phyloP scores from a whole-genome alignment of 1,140 invertebrate genomes.

The Tribolium madens region DNA sequence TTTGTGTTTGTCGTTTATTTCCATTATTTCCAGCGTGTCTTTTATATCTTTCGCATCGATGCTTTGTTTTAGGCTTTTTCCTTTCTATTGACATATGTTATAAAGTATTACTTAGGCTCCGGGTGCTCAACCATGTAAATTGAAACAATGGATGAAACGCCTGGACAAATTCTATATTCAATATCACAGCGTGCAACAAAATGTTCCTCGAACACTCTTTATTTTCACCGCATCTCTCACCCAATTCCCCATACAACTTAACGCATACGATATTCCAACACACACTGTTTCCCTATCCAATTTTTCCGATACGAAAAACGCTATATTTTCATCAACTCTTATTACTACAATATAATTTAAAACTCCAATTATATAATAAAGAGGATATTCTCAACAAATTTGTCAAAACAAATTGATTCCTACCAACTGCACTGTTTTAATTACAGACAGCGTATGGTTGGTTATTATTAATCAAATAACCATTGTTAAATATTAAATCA shows the following conservation, averaged over 20 bases:
- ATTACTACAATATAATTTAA: neutral
- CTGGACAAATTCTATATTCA: slow-evolving; percentile 37
- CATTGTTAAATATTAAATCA: neutral
- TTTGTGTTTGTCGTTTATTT: slow-evolving; percentile 49
- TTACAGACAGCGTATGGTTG: neutral
- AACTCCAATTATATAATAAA: too few relatives aligned
- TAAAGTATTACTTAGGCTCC: slow-evolving; percentile 48
- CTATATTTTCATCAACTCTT: slow-evolving; percentile 19
- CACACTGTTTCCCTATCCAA: slow-evolving; percentile 2
- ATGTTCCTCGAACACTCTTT: slow-evolving; percentile 24
- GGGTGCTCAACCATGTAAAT: slow-evolving; percentile 42
- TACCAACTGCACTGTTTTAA: neutral
- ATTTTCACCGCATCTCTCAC: slow-evolving; percentile 28
- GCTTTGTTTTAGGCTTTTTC: slow-evolving; percentile 38
- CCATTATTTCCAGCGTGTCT: slow-evolving; percentile 46
- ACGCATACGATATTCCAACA: slow-evolving; percentile 24
- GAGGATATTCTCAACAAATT: too few relatives aligned
- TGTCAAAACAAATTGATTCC: neutral
- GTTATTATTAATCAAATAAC: neutral
- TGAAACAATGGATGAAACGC: slow-evolving; percentile 44
- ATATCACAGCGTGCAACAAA: slow-evolving; percentile 33
- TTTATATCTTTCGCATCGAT: slow-evolving; percentile 47
- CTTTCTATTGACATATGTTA: slow-evolving; percentile 48
- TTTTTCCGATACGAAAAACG: slow-evolving; percentile 26
- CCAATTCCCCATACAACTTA: slow-evolving; percentile 25